Evolutionary conservation across 2,797 vertebrate species (phyloP).

Genomic region (Acanthis flammea): DNA sequence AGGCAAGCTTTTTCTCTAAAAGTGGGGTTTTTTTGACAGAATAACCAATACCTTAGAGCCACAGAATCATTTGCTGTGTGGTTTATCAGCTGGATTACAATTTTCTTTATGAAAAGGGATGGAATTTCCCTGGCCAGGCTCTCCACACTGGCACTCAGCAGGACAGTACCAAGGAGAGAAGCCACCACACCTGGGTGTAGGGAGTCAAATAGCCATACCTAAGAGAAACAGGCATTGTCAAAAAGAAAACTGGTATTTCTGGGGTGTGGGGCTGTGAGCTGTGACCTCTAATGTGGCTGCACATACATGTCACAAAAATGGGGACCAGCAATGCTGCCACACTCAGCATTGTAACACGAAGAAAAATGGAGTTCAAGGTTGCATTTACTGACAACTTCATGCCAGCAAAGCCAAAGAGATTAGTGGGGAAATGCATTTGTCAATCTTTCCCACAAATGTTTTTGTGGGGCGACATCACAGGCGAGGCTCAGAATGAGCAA

Average conservation of each 20-base stretch:
- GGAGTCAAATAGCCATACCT: rapidly evolving
- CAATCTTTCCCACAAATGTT: background rate
- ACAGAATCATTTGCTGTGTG: background rate
- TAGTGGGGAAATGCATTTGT: background rate
- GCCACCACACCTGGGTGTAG: background rate
- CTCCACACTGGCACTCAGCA: rapidly evolving
- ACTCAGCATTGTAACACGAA: background rate
- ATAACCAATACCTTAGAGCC: background rate
- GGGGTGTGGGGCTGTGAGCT: background rate
- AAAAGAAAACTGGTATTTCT: rapidly evolving
- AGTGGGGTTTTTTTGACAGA: background rate
- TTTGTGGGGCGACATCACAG: background rate
- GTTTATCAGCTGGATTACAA: background rate
- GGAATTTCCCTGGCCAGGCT: background rate
- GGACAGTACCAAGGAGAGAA: background rate
- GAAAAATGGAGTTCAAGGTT: background rate
- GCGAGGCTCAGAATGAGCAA: background rate
- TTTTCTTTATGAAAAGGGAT: background rate
- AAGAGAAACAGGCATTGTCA: background rate
- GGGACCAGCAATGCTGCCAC: background rate
- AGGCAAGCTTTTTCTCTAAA: background rate
- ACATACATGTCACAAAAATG: rapidly evolving
- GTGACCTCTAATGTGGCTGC: background rate
- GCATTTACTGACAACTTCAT: background rate
- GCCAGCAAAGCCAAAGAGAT: background rate